A percentile compares a stretch with the other conserved stretches of the same genome.
Conservation (phyloP, 2,113 vertebrate genomes). For the Steatornis caripensis region DNA sequence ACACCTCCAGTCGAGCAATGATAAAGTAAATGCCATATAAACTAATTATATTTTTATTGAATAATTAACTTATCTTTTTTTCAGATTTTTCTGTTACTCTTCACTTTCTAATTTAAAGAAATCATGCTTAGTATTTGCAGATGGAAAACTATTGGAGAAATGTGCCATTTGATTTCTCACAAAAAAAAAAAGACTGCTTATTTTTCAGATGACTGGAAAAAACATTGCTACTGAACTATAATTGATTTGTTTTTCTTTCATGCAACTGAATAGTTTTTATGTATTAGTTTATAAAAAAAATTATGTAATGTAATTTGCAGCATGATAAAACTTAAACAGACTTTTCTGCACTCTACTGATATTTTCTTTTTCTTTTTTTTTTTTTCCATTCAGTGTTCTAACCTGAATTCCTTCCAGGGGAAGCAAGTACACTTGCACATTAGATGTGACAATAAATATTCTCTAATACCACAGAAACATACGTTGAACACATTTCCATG, state of each 20-base stretch:
- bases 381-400: neutral
- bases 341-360: neutral
- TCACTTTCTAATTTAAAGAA: conserved; percentile 17
- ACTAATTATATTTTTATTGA: conserved; percentile 17
- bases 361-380: neutral
- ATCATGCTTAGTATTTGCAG: neutral
- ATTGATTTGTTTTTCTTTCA: conserved; percentile 48
- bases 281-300: neutral
- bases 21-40: conserved; percentile 3
- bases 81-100: conserved; percentile 3
- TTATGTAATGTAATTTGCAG: conserved; percentile 13
- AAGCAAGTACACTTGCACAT: neutral
- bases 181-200: neutral
- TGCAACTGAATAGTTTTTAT: neutral
- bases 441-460: neutral
- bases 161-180: neutral
- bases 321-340: neutral
- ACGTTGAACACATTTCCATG: neutral
- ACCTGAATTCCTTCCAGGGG: neutral
- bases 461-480: neutral
- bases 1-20: neutral
- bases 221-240: conserved; percentile 19
- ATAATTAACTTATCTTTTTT: neutral
- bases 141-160: conserved; percentile 31
- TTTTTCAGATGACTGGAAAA: conserved; percentile 35